Conservation (phyloP, 1,140 invertebrate genomes). For the Frieseomelitta varia region DNA sequence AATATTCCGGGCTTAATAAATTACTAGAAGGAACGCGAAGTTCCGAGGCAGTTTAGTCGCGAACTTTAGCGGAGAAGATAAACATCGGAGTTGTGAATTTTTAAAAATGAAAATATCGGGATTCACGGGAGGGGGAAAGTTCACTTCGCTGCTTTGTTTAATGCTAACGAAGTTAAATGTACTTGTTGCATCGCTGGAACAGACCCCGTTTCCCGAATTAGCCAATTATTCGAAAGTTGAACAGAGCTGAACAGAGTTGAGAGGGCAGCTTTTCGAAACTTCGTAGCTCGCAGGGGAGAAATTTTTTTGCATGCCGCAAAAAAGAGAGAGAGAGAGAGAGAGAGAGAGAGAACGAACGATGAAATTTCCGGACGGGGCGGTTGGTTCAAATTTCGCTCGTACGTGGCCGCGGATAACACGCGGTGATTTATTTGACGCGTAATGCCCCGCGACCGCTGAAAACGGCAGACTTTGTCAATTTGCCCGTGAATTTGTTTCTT, state of each 20-base stretch:
- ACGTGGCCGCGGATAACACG: no score
- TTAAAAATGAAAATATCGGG: background rate
- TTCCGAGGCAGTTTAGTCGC: background rate
- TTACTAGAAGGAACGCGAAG: background rate
- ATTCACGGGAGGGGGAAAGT: background rate
- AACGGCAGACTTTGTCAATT: background rate
- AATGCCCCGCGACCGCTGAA: background rate
- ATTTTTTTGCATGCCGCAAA: no score
- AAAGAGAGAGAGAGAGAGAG: no score
- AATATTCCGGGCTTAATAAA: background rate
- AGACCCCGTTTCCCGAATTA: background rate
- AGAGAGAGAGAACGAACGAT: no score
- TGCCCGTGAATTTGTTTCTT: slow-evolving; percentile 7
- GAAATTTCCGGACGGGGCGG: no score
- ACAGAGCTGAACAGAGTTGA: no score
- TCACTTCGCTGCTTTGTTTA: background rate
- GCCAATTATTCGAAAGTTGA: background rate
- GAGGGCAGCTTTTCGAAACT: no score
- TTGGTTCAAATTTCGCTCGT: no score
- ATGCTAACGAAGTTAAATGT: background rate
- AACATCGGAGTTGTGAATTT: background rate
- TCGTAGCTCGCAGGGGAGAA: no score
- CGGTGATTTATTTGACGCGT: background rate
- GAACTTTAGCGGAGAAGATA: background rate
- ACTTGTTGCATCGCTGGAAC: background rate